Conservation (phyloP, 2,797 vertebrate species). For the Gymnoscopelus braueri region DNA sequence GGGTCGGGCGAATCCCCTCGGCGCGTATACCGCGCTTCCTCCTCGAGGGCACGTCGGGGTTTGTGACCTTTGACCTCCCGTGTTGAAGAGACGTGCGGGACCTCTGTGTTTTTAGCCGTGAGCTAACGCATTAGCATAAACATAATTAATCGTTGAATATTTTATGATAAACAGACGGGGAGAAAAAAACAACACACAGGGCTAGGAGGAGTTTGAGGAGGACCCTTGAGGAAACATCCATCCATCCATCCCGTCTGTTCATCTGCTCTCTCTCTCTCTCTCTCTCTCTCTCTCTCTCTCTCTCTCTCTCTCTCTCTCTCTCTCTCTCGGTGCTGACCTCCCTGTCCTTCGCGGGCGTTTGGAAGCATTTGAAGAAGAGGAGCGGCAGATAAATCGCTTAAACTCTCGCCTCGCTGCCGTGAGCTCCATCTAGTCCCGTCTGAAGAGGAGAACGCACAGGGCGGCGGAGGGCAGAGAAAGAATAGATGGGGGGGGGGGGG, state of each 20-base stretch:
- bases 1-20: no score
- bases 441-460: constrained; percentile 36
- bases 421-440: constrained; percentile 69
- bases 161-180: constrained; percentile 5
- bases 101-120: no score
- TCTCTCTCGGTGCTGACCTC: constrained; percentile 67
- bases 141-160: no score
- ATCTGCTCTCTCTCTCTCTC: constrained; percentile 34
- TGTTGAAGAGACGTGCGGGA: no score
- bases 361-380: constrained; percentile 77
- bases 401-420: constrained; percentile 68
- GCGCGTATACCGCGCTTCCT: no score
- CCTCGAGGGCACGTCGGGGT: no score
- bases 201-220: constrained; percentile 38
- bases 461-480: not conserved
- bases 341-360: constrained; percentile 67
- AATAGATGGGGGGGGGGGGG: not conserved
- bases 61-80: no score
- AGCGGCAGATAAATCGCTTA: constrained; percentile 75
- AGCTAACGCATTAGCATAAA: no score
- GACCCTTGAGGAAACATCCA: constrained; percentile 55
- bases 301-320: constrained; percentile 43
- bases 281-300: constrained; percentile 32
- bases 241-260: constrained; percentile 13
- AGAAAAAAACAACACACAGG: not conserved